Base-by-base conservation (phyloP, 2,113 vertebrate genomes). In the Ageneiosus marmoratus region DNA sequence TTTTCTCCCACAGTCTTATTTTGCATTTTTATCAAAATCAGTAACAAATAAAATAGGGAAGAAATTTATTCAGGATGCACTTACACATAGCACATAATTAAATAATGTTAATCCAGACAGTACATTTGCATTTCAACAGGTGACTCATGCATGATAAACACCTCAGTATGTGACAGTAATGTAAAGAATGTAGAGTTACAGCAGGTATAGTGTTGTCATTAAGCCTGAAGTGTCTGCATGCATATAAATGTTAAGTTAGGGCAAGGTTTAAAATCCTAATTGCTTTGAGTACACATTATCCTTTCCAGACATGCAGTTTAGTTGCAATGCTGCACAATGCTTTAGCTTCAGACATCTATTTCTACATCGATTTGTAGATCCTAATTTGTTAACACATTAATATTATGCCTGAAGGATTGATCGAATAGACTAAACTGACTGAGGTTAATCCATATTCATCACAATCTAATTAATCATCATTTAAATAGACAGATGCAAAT, bases 241-340 rank as follows among this genome's bases (percentile, higher is more conserved):
- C 69, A 72, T 72, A 27, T n/a, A n/a, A 46, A 48, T 48, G 69
- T n/a, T 27, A 48, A 72, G 48, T 72, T 72, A 72, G 24, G 41
- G 41, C 69, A 72, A 72, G 5, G 69, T 5, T 27, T 72, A 5
- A n/a, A 46, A 72, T 72, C 41, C 69, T 72, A 72, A 72, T 27
- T 48, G 69, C 11, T 48, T n/a, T 72, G 41, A 72, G 41, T 41
- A 72, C 37, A 44, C 34, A 5, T 12, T 70, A 67, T 32, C 8
- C 65, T 69, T 41, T 5, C 37, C 41, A 72, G 13, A 46, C 69
- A n/a, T 6, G 11, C 24, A 27, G 24, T 48, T 72, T 27, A 24
- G 34, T 67, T 13, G 8, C 18, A 22, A 6, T 37, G 37, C 65
- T 44, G 41, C 9, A 10, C 65, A 34, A 24, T 41, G 32, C 8